Percentiles rank a stretch among this genome's conserved stretches.
phyloP scores from a whole-genome alignment of 2,888 invertebrate genomes.

The Pecten maximus region DNA sequence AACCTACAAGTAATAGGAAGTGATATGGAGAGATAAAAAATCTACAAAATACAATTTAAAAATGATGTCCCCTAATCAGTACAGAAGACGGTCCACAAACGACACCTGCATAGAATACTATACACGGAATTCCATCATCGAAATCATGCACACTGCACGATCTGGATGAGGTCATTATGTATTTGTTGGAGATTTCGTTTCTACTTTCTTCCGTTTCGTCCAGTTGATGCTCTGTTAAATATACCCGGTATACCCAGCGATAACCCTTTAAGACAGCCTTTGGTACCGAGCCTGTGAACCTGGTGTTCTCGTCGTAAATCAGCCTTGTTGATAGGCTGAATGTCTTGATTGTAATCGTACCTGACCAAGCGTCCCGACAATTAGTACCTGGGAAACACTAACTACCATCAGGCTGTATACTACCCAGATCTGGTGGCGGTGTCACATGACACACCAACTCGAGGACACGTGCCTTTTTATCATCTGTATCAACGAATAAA shows the following conservation, averaged over 20 bases:
- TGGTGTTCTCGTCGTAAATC: background rate
- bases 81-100: too few relatives aligned
- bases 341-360: constrained; percentile 13
- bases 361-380: constrained; percentile 1
- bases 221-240: background rate
- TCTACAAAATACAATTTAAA: too few relatives aligned
- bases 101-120: too few relatives aligned
- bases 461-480: background rate
- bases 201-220: too few relatives aligned
- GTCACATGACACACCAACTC: background rate
- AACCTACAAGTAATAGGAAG: background rate
- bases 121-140: too few relatives aligned
- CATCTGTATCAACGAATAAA: background rate
- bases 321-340: background rate
- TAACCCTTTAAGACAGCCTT: background rate
- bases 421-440: background rate
- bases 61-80: too few relatives aligned
- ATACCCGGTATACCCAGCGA: background rate
- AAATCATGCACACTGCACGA: too few relatives aligned
- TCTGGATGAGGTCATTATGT: too few relatives aligned
- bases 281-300: background rate
- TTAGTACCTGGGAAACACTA: background rate
- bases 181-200: too few relatives aligned
- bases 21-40: background rate
- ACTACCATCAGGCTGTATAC: background rate